Evolutionary conservation across 2,113 vertebrate species (phyloP).

Genomic region (Salminus brasiliensis): DNA sequence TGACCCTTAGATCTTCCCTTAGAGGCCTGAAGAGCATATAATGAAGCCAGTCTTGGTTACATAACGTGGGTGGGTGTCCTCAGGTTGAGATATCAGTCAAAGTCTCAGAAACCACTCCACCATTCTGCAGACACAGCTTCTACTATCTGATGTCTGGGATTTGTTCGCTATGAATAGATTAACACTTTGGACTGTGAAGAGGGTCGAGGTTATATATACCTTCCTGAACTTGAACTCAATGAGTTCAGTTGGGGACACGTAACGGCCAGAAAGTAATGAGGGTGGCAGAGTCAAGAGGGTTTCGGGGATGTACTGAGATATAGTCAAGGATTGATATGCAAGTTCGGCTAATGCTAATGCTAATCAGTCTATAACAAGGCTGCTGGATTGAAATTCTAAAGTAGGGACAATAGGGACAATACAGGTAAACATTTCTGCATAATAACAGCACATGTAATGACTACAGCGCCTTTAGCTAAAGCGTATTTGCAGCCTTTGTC

Average conservation of each 20-base stretch:
- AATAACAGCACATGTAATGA: no score
- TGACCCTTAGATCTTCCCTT: background rate
- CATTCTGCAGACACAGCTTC: background rate
- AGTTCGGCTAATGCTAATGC: no score
- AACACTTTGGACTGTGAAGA: background rate
- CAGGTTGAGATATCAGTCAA: conserved; percentile 18
- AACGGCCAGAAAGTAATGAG: background rate
- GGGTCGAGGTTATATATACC: background rate
- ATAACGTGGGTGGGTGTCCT: background rate
- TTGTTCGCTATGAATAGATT: conserved; percentile 4
- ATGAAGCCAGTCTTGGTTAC: background rate
- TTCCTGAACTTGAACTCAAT: background rate
- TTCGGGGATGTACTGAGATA: no score
- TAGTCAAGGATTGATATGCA: no score
- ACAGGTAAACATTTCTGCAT: no score
- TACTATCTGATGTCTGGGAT: background rate
- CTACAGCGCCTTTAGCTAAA: no score
- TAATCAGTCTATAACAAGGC: no score
- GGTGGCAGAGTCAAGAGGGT: background rate
- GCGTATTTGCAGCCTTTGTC: no score
- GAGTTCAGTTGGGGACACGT: background rate
- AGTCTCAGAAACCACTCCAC: background rate
- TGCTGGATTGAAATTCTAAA: no score
- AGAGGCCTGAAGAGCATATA: background rate
- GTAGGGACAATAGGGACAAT: no score